A percentile compares a stretch with the other conserved stretches of the same genome.
These are phyloP conservation scores for Diorhabda elongata DNA, from an alignment of 1,140 invertebrate genomes.

Conservation along the genomic window DNA sequence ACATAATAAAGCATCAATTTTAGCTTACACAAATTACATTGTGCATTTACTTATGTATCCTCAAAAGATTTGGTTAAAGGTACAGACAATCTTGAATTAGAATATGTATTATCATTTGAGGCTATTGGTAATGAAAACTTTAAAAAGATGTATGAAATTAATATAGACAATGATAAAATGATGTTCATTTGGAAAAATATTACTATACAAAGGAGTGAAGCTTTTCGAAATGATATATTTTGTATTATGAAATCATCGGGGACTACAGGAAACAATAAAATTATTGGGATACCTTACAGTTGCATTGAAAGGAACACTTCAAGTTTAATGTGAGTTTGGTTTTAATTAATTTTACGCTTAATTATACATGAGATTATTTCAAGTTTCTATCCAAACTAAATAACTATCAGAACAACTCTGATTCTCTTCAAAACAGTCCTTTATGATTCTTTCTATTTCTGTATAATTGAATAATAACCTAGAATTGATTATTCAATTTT, in stretches of 20 bases:
- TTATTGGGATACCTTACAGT: constrained; percentile 57
- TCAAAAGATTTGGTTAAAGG: constrained; percentile 9
- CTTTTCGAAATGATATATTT: constrained; percentile 49
- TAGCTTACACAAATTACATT: constrained; percentile 29
- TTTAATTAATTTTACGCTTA: no score
- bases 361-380: not conserved
- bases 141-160: constrained; percentile 9
- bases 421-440: not conserved
- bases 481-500: no score
- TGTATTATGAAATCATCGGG: constrained; percentile 63
- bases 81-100: constrained; percentile 5
- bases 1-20: not conserved
- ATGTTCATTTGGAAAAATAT: constrained; percentile 20
- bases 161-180: constrained; percentile 4
- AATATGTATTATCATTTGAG: constrained; percentile 12
- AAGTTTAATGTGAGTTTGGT: constrained; percentile 50
- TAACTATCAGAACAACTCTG: constrained; percentile 5
- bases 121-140: not conserved
- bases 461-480: not conserved
- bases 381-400: not conserved
- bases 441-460: not conserved
- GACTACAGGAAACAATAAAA: constrained; percentile 60
- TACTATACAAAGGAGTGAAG: not conserved
- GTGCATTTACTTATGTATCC: constrained; percentile 26
- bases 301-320: constrained; percentile 62